These are phyloP conservation scores for Pocota personata DNA, from an alignment of 2,888 invertebrate genomes.

Conservation along the genomic window DNA sequence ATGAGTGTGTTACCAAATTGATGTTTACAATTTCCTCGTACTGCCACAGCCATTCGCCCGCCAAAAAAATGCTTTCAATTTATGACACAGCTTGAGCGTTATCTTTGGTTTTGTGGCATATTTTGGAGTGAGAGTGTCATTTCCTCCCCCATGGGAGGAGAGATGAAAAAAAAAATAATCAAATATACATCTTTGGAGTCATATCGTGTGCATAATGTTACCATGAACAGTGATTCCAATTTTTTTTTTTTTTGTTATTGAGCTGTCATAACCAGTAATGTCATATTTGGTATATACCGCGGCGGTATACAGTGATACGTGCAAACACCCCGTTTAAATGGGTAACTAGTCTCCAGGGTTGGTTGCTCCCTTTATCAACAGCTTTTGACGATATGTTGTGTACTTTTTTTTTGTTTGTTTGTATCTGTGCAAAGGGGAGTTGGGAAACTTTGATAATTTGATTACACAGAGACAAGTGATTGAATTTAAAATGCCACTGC, in stretches of 20 bases:
- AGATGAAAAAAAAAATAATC: slow-evolving; percentile 30
- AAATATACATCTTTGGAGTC: slow-evolving; percentile 66
- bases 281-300: slow-evolving; percentile 34
- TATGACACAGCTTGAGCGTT: slow-evolving; percentile 72
- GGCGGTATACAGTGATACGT: slow-evolving; percentile 8
- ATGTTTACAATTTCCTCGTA: slow-evolving; percentile 72
- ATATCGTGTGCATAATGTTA: slow-evolving; percentile 73
- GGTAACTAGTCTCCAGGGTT: slow-evolving; percentile 38
- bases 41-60: slow-evolving; percentile 1
- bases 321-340: slow-evolving; percentile 56
- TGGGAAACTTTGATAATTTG: slow-evolving; percentile 69
- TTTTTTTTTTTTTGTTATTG: slow-evolving; percentile 51
- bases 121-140: slow-evolving; percentile 45
- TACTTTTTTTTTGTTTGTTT: slow-evolving; percentile 15
- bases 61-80: slow-evolving; percentile 65
- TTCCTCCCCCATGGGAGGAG: slow-evolving; percentile 23
- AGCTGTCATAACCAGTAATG: slow-evolving; percentile 72
- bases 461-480: slow-evolving; percentile 69
- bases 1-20: slow-evolving; percentile 71
- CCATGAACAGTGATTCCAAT: slow-evolving; percentile 56
- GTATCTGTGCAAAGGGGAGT: slow-evolving; percentile 22
- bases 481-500: slow-evolving; percentile 56
- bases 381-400: slow-evolving; percentile 37
- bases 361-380: slow-evolving; percentile 3
- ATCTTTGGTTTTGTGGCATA: slow-evolving; percentile 46